Evolutionary conservation across 2,113 vertebrate species (phyloP).

Genomic region (Amblyornis subalaris): DNA sequence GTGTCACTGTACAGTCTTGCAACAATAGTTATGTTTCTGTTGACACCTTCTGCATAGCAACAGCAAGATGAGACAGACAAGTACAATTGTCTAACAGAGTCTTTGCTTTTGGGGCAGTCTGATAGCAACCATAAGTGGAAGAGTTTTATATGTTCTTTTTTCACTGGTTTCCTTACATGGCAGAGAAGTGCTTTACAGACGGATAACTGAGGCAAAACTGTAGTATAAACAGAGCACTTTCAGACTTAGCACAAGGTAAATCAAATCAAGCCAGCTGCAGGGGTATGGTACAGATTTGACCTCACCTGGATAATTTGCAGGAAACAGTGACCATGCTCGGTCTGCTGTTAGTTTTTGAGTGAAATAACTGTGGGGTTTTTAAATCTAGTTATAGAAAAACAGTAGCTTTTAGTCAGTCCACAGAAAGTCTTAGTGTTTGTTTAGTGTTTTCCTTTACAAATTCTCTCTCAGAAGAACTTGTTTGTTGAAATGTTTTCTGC

Average conservation of each 20-base stretch:
- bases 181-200: not conserved
- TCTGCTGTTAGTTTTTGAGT: not conserved
- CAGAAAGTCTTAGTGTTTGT: not conserved
- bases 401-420: not conserved
- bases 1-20: not conserved
- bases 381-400: not conserved
- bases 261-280: not conserved
- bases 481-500: not conserved
- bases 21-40: not conserved
- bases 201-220: not conserved
- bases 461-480: not conserved
- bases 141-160: not conserved
- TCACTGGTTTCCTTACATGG: not conserved
- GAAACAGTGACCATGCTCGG: not conserved
- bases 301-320: not conserved
- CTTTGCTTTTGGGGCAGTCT: not conserved
- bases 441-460: not conserved
- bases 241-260: not conserved
- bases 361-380: accelerated
- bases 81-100: not conserved
- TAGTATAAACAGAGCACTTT: not conserved
- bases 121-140: not conserved
- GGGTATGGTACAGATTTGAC: not conserved
- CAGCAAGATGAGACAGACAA: not conserved
- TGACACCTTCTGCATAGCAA: not conserved